Percentiles rank a stretch among this genome's conserved stretches.
phyloP scores from a whole-genome alignment of 2,113 vertebrate species.

The Cairina moschata region DNA sequence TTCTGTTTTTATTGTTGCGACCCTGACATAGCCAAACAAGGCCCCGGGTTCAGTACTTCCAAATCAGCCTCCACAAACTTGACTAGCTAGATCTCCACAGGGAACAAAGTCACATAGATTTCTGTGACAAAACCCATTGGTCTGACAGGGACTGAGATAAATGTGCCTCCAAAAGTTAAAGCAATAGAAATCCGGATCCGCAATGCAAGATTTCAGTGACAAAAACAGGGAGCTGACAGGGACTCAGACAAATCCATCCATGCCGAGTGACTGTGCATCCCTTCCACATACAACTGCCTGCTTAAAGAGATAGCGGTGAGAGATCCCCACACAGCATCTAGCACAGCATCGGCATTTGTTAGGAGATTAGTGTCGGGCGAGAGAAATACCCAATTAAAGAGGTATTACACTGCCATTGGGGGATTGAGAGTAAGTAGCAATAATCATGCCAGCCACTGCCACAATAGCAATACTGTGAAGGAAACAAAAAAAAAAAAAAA shows the following conservation, averaged over 20 bases:
- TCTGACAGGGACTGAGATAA: conserved; percentile 67
- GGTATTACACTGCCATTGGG: conserved; percentile 49
- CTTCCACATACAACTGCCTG: conserved; percentile 53
- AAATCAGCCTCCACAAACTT: conserved; percentile 30
- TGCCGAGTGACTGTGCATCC: conserved; percentile 54
- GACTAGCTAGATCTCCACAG: conserved; percentile 51
- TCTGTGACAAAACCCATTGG: conserved; percentile 60
- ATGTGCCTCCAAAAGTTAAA: conserved; percentile 56
- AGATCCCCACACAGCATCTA: conserved; percentile 69
- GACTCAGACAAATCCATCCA: conserved; percentile 69
- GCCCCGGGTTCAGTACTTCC: neutral
- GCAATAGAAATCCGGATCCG: conserved; percentile 43
- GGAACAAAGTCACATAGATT: conserved; percentile 63
- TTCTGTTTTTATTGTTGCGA: neutral
- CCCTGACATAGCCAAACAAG: neutral
- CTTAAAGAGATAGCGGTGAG: conserved; percentile 60
- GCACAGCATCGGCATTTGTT: conserved; percentile 34
- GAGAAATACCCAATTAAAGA: conserved; percentile 67
- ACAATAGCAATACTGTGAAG: neutral
- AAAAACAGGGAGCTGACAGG: conserved; percentile 60
- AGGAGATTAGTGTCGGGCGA: conserved; percentile 66
- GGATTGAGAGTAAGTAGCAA: conserved; percentile 41
- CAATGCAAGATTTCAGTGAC: conserved; percentile 54
- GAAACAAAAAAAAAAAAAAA: conserved; percentile 7
- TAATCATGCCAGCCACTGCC: conserved; percentile 46